Conservation (phyloP, 2,888 invertebrate species). For the Liopterus haemorrhoidalis region DNA sequence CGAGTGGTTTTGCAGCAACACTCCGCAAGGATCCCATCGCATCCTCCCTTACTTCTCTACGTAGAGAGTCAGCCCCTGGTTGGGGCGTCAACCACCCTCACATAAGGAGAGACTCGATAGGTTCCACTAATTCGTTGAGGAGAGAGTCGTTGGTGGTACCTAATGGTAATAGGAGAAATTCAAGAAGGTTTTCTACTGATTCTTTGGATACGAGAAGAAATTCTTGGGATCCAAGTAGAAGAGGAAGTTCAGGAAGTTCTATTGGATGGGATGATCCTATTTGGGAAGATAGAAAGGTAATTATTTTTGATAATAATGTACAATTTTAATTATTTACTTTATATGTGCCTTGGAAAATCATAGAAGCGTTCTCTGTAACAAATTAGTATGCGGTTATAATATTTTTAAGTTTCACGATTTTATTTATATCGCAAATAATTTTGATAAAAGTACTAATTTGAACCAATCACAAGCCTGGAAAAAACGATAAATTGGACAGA, state of each 20-base stretch:
- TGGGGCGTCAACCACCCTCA: constrained; percentile 42
- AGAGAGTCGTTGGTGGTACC: constrained; percentile 36
- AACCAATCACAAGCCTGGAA: too few species aligned
- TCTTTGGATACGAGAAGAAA: constrained; percentile 65
- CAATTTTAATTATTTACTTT: too few species aligned
- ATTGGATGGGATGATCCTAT: constrained; percentile 54
- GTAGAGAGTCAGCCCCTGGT: constrained; percentile 42
- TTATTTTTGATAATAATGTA: background rate
- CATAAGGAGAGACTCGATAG: constrained; percentile 28
- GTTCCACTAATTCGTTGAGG: constrained; percentile 37
- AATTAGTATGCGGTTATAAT: too few species aligned
- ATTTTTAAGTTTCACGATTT: too few species aligned
- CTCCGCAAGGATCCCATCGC: constrained; percentile 52
- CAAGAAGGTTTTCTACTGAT: constrained; percentile 59
- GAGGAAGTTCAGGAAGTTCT: constrained; percentile 58
- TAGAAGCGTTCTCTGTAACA: too few species aligned
- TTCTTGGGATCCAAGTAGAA: constrained; percentile 62
- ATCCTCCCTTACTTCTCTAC: constrained; percentile 31
- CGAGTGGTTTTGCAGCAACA: constrained; percentile 64
- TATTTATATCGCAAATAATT: too few species aligned
- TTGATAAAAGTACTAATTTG: too few species aligned
- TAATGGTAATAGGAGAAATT: constrained; percentile 47
- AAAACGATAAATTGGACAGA: too few species aligned
- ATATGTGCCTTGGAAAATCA: too few species aligned
- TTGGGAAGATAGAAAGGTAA: constrained; percentile 52